Percentiles rank a stretch among this genome's conserved stretches.
Evolutionary conservation across 2,113 vertebrate species (phyloP).

Genomic region (Cochlearius cochlearius): DNA sequence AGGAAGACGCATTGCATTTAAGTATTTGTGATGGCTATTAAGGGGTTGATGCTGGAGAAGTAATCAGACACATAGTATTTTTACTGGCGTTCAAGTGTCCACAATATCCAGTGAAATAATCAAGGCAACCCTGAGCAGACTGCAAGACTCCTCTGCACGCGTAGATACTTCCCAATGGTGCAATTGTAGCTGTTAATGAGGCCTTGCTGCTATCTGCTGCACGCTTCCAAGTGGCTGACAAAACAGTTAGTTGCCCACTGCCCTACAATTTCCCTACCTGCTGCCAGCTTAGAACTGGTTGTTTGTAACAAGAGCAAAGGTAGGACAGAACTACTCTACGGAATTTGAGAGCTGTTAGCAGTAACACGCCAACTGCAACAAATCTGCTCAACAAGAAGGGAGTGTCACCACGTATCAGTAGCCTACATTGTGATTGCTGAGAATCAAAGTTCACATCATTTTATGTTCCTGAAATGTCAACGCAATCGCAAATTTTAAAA

Average conservation of each 20-base stretch:
- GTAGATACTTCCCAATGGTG: neutral
- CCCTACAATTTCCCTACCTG: neutral
- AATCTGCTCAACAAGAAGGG: neutral
- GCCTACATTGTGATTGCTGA: accelerated
- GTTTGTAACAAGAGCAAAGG: neutral
- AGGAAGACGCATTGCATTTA: neutral
- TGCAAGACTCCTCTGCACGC: neutral
- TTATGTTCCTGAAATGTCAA: conserved; percentile 34
- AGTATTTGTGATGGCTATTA: neutral
- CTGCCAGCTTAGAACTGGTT: neutral
- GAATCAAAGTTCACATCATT: neutral
- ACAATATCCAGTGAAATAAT: neutral
- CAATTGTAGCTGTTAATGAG: neutral
- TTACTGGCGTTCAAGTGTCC: neutral
- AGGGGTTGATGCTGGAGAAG: conserved; percentile 11
- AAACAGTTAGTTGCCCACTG: neutral
- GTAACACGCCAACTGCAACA: neutral
- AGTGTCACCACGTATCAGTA: neutral
- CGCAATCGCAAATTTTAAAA: conserved; percentile 9
- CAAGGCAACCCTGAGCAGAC: conserved; percentile 10
- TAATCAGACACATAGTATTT: conserved; percentile 3
- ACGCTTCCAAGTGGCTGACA: neutral
- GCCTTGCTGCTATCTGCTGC: neutral
- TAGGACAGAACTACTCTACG: neutral
- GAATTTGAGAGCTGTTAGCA: neutral